Evolutionary conservation across 2,888 invertebrate species (phyloP).

Genomic region (Caenorhabditis sulstoni): DNA sequence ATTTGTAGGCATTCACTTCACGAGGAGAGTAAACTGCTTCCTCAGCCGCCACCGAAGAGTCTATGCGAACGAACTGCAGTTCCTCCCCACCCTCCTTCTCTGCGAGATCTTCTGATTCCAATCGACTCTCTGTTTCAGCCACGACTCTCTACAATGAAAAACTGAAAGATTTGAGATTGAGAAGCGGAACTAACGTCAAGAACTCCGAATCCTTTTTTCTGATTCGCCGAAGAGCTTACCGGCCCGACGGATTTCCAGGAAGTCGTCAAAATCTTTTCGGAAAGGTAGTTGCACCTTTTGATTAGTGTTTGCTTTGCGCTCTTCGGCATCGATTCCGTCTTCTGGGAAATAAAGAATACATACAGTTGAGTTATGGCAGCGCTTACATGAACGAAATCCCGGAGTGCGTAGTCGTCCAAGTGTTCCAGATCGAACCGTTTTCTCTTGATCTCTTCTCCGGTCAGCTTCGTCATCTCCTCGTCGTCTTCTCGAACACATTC

Average conservation of each 20-base stretch:
- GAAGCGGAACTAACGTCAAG: constrained; percentile 53
- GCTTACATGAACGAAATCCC: constrained; percentile 59
- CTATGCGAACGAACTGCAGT: constrained; percentile 53
- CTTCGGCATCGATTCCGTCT: constrained; percentile 47
- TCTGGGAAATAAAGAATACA: constrained; percentile 55
- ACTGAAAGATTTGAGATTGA: not conserved
- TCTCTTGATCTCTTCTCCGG: constrained; percentile 59
- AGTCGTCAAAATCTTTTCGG: constrained; percentile 73
- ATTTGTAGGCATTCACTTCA: constrained; percentile 50
- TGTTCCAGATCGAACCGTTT: constrained; percentile 68
- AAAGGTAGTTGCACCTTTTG: constrained; percentile 78
- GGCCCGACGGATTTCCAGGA: constrained; percentile 44
- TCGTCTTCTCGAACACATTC: constrained; percentile 98
- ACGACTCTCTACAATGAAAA: constrained; percentile 60
- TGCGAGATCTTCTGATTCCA: constrained; percentile 69
- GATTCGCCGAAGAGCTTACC: constrained; percentile 1
- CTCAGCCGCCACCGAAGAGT: constrained; percentile 17
- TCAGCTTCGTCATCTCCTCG: constrained; percentile 81
- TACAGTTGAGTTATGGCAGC: too few species aligned
- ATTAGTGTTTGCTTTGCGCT: constrained; percentile 62
- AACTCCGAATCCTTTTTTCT: constrained; percentile 58
- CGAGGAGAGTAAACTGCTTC: constrained; percentile 37
- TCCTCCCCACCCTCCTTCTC: constrained; percentile 47
- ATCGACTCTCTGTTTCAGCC: constrained; percentile 63
- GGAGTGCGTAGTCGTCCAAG: constrained; percentile 61